phyloP scores from a whole-genome alignment of 2,113 vertebrate species.

The Chloebia gouldiae region DNA sequence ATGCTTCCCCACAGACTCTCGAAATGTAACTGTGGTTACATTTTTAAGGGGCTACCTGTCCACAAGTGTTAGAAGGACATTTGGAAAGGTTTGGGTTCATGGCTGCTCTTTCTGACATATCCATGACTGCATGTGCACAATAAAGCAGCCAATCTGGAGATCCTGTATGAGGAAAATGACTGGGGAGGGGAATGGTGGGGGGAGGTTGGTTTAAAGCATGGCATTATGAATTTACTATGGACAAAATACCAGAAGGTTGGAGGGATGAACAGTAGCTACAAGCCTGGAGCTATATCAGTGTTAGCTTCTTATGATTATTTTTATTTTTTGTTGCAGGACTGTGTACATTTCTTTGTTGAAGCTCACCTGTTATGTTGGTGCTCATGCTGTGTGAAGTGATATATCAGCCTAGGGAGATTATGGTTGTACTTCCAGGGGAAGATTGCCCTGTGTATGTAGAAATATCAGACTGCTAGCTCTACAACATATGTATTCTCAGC shows the following conservation, averaged over 20 bases:
- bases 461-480: neutral
- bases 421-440: neutral
- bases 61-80: neutral
- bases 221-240: neutral
- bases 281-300: neutral
- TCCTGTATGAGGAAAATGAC: neutral
- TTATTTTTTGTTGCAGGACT: neutral
- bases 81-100: neutral
- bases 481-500: neutral
- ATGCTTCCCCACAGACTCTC: neutral
- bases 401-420: neutral
- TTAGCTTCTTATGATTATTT: neutral
- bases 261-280: neutral
- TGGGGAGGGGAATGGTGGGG: fast-evolving
- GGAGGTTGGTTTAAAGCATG: fast-evolving
- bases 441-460: neutral
- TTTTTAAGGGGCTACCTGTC: neutral
- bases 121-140: neutral
- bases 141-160: neutral
- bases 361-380: neutral
- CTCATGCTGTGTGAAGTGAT: neutral
- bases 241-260: neutral
- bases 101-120: neutral
- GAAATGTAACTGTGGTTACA: neutral
- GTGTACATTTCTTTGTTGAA: neutral